Percentiles rank a stretch among this genome's conserved stretches.
Conservation (phyloP, 2,888 invertebrate genomes). For the Leptopilina myrica region DNA sequence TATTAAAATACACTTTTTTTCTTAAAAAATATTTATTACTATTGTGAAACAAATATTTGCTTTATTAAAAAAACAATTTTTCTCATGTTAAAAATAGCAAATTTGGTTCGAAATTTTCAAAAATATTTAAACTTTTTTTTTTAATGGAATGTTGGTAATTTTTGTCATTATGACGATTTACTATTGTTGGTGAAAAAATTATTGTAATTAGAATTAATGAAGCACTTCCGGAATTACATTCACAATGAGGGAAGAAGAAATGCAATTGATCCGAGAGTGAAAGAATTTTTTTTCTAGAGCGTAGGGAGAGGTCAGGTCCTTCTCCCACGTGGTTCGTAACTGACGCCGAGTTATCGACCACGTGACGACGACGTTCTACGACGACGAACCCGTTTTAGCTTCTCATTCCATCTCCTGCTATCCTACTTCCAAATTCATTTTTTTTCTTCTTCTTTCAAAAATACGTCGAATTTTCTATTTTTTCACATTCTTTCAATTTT, state of each 20-base stretch:
- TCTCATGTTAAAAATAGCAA: too few relatives aligned
- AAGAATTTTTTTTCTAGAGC: constrained; percentile 27
- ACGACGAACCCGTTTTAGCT: constrained; percentile 24
- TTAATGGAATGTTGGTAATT: too few relatives aligned
- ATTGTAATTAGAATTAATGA: neutral
- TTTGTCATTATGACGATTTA: too few relatives aligned
- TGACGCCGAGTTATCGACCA: constrained; percentile 41
- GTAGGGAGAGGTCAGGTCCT: constrained; percentile 33
- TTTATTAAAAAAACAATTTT: too few relatives aligned
- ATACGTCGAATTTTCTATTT: too few relatives aligned
- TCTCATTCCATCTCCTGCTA: constrained; percentile 32
- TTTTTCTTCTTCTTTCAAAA: neutral
- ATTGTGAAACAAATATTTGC: too few relatives aligned
- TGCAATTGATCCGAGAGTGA: constrained; percentile 7
- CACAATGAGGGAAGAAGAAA: constrained; percentile 3
- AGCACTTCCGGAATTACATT: constrained; percentile 7
- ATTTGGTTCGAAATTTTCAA: too few relatives aligned
- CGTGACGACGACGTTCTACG: constrained; percentile 15
- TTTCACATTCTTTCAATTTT: too few relatives aligned
- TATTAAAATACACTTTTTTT: too few relatives aligned
- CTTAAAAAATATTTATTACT: too few relatives aligned
- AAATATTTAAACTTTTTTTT: too few relatives aligned
- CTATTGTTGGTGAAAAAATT: too few relatives aligned
- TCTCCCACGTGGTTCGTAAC: constrained; percentile 38
- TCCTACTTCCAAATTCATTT: constrained; percentile 15